Conservation (phyloP, 2,888 invertebrate species). For the Nezara viridula region DNA sequence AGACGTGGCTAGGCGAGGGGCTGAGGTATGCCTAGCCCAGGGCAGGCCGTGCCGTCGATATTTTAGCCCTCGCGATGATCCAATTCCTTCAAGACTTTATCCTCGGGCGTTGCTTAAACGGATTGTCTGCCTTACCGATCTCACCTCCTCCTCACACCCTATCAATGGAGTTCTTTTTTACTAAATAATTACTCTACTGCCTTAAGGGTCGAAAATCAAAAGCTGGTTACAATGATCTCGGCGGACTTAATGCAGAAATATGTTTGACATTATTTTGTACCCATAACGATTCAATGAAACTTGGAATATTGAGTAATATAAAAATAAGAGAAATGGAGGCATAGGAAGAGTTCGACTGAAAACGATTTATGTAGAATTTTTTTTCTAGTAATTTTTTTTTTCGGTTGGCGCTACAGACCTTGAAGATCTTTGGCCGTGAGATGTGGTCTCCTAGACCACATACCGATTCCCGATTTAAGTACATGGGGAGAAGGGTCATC, state of each 20-base stretch:
- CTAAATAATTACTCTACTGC: not conserved
- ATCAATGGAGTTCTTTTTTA: not conserved
- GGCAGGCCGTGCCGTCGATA: not conserved
- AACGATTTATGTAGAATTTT: too few relatives aligned
- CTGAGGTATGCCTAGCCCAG: slow-evolving; percentile 20
- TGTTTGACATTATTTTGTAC: too few relatives aligned
- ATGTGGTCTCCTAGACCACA: too few relatives aligned
- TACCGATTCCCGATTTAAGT: too few relatives aligned
- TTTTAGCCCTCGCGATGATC: not conserved
- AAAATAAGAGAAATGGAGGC: too few relatives aligned
- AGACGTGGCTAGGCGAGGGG: not conserved
- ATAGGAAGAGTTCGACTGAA: too few relatives aligned
- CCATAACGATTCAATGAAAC: too few relatives aligned
- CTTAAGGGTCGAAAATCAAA: not conserved
- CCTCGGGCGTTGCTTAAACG: not conserved
- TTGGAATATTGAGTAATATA: too few relatives aligned
- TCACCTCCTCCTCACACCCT: not conserved
- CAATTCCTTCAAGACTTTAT: slow-evolving; percentile 14
- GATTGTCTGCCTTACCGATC: not conserved
- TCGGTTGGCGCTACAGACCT: too few relatives aligned
- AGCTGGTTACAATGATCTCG: not conserved
- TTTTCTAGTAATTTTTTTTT: too few relatives aligned
- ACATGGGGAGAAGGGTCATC: too few relatives aligned
- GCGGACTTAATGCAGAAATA: not conserved
- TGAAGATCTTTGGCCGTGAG: too few relatives aligned